A percentile compares a stretch with the other conserved stretches of the same genome.
Evolutionary conservation across 2,888 invertebrate species (phyloP).

Genomic region (Coenonympha arcania): DNA sequence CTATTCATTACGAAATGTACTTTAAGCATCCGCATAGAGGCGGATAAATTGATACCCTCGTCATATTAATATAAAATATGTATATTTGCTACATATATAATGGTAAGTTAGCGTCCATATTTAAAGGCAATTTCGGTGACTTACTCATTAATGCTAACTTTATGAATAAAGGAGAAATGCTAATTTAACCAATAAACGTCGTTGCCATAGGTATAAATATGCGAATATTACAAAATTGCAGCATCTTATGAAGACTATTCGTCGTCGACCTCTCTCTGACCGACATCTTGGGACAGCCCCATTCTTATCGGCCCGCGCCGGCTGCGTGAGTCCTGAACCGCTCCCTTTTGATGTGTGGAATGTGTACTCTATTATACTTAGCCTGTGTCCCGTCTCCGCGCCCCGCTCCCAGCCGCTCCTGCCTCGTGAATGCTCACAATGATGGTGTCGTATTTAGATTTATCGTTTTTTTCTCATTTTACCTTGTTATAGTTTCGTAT

Average conservation of each 20-base stretch:
- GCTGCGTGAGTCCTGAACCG: conserved; percentile 68
- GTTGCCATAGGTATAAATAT: conserved; percentile 72
- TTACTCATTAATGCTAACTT: background rate
- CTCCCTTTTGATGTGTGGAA: conserved; percentile 70
- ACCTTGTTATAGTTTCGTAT: conserved; percentile 30
- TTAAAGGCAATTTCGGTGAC: background rate
- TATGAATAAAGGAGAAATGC: conserved; percentile 28
- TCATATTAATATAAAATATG: conserved; percentile 5
- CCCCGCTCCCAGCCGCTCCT: conserved; percentile 39
- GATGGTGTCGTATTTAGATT: conserved; percentile 52
- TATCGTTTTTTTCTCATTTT: conserved; percentile 29
- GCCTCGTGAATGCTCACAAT: conserved; percentile 44
- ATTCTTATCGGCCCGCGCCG: conserved; percentile 58
- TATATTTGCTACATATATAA: too few relatives aligned
- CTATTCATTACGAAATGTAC: conserved; percentile 10
- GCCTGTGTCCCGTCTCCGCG: conserved; percentile 33
- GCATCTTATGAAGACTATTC: conserved; percentile 82
- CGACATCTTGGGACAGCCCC: conserved; percentile 68
- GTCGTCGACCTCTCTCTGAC: conserved; percentile 81
- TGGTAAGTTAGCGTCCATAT: too few relatives aligned
- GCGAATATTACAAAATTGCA: conserved; percentile 76
- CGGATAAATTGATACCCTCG: conserved; percentile 4
- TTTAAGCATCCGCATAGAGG: conserved; percentile 8
- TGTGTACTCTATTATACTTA: conserved; percentile 54
- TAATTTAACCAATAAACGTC: conserved; percentile 62